Evolutionary conservation across 2,888 invertebrate genomes (phyloP).

Genomic region (Cynaeus angustus): DNA sequence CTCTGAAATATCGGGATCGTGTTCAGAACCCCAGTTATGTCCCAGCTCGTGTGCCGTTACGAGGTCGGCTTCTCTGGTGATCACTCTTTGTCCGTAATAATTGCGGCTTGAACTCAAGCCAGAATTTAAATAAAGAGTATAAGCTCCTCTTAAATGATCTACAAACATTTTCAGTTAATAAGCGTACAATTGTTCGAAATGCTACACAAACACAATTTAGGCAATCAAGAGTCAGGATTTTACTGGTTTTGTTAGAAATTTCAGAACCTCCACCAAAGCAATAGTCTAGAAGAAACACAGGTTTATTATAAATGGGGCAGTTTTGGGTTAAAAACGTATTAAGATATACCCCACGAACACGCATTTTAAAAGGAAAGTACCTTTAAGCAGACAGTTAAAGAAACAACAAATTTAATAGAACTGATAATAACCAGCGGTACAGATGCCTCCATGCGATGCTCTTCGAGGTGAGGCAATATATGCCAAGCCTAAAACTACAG

Average conservation of each 20-base stretch:
- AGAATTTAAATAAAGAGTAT: conserved; percentile 93
- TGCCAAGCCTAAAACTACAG: conserved; percentile 72
- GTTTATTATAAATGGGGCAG: too few species aligned
- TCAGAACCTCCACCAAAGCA: conserved; percentile 80
- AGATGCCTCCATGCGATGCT: conserved; percentile 73
- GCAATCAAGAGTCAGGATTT: too few species aligned
- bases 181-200: too few species aligned
- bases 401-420: conserved; percentile 52
- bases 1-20: conserved; percentile 96
- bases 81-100: conserved; percentile 95
- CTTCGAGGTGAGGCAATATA: conserved; percentile 73
- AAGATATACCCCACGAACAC: too few species aligned
- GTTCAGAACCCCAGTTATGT: conserved; percentile 98
- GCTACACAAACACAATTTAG: too few species aligned
- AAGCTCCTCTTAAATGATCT: conserved; percentile 96
- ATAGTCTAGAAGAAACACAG: conserved; percentile 21
- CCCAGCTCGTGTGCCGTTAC: conserved; percentile 98
- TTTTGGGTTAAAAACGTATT: too few species aligned
- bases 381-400: not conserved
- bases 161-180: conserved; percentile 47
- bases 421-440: conserved; percentile 71
- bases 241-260: too few species aligned
- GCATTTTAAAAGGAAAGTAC: too few species aligned
- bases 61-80: conserved; percentile 95
- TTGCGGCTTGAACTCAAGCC: conserved; percentile 96